Evolutionary conservation across 1,140 invertebrate genomes (phyloP), one percentile per base, ranked within the genome.

Genomic region (Macrotrachela quadricornifera): DNA sequence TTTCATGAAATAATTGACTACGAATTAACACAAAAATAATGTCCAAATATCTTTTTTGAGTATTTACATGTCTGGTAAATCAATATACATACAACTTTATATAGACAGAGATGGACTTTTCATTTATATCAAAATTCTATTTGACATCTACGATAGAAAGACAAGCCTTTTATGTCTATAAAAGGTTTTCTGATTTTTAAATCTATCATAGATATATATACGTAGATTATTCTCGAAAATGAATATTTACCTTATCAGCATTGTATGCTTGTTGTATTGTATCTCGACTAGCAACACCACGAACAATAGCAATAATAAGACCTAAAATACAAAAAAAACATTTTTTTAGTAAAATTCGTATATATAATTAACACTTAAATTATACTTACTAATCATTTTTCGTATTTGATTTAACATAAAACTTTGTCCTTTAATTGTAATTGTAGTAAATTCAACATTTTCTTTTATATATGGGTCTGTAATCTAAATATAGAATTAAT

Each of bases 381-480:
- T 15, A 50, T 39, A 56, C 60, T 57, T 56, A 72, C 73, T 73
- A 36, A 78, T 72, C 91, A 99, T 97, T 76, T 97, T 97, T 44
- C 92, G 75, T 54, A 99, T 99, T 71, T 97, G 92, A 75, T 99
- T 91, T 59, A 97, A 63, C 85, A 99, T 95, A 67, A 99, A 99
- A 73, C 88, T 95, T 70, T 97, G 91, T 18, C 92, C 79, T 65
- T 85, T 87, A 0, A 99, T 78, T 66, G 79, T 78, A 14, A 96
- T 67, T 3, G 80, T 77, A 1, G 80, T 75, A 73, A 91, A 94
- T 70, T 99, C 90, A 46, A 86, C 71, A 15, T 77, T 78, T 39
- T 84, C 76, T 51, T 70, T 71, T 14, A 82, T 61, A 71, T 87
- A 86, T n/a, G 85, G 83, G 58, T 80, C 70, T 16, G 77, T 74